phyloP scores from a whole-genome alignment of 2,113 vertebrate species.

The Edolisoma coerulescens region DNA sequence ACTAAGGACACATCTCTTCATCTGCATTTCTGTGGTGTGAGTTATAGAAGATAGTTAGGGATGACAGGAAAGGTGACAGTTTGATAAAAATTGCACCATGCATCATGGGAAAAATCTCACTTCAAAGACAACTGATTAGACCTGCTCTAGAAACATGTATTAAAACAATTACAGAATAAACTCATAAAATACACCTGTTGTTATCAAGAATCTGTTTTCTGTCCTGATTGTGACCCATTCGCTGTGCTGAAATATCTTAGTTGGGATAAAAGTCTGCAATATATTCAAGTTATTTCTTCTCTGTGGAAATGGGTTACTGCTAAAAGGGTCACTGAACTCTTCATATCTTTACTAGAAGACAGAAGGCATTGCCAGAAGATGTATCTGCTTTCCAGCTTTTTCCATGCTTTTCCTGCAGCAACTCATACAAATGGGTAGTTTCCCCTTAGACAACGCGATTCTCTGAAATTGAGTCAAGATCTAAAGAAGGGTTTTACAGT shows the following conservation, averaged over 20 bases:
- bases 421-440: neutral
- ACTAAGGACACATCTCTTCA: neutral
- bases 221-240: neutral
- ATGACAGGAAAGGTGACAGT: neutral
- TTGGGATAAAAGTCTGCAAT: neutral
- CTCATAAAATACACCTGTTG: neutral
- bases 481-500: neutral
- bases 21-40: neutral
- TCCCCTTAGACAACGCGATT: neutral
- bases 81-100: neutral
- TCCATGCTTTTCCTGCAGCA: neutral
- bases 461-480: neutral
- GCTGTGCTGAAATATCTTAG: neutral
- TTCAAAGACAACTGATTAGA: neutral
- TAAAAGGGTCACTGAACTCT: neutral
- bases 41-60: neutral
- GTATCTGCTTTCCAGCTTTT: neutral
- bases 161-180: neutral
- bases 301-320: neutral
- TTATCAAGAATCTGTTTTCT: neutral
- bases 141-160: neutral
- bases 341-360: neutral
- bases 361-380: neutral
- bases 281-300: neutral
- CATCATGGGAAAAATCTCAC: neutral